Conservation (phyloP, 2,797 vertebrate species). For the Buphagus erythrorhynchus region DNA sequence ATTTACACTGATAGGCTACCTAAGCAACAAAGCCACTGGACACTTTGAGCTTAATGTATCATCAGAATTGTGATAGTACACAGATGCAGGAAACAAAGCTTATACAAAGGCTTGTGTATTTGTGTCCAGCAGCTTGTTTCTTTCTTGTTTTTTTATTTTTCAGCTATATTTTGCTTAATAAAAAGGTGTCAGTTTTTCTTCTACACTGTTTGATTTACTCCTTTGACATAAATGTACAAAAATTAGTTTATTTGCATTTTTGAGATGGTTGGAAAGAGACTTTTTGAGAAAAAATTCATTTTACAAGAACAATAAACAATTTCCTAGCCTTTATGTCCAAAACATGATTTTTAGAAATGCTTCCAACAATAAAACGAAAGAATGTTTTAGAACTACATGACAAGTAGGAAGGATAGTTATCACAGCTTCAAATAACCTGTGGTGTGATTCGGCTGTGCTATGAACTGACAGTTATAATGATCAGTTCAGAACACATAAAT, state of each 20-base stretch:
- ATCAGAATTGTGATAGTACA: background rate
- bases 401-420: background rate
- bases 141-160: background rate
- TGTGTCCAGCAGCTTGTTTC: background rate
- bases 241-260: background rate
- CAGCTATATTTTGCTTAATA: background rate
- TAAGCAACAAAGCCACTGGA: background rate
- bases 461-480: background rate
- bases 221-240: background rate
- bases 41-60: background rate
- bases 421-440: background rate
- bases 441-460: background rate
- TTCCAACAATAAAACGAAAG: background rate
- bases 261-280: background rate
- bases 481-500: background rate
- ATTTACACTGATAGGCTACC: background rate
- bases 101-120: background rate
- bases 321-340: accelerated
- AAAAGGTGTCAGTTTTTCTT: background rate
- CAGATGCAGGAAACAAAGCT: background rate
- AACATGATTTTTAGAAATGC: background rate
- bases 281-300: background rate
- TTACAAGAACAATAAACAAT: background rate
- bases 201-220: background rate
- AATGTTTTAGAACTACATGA: background rate